These are phyloP conservation scores for Dreissena rostriformis DNA, from an alignment of 1,140 invertebrate species.

Conservation along the genomic window DNA sequence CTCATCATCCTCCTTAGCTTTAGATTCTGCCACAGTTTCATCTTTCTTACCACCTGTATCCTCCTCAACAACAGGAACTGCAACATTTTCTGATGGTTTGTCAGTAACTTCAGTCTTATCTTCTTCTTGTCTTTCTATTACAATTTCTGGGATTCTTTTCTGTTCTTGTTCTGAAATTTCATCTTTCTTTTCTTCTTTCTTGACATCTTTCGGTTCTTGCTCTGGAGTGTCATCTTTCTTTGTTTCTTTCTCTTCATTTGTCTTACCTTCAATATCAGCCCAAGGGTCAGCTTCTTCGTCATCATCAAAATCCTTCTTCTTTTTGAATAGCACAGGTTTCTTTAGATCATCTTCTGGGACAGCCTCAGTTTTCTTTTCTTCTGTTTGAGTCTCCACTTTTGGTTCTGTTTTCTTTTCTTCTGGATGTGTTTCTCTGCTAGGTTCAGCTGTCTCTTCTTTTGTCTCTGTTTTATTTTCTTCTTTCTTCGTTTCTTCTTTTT, in stretches of 20 bases:
- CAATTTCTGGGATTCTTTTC: slow-evolving; percentile 10
- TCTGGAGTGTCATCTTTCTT: slow-evolving; percentile 31
- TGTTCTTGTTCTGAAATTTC: background rate
- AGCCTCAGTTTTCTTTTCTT: slow-evolving; percentile 33
- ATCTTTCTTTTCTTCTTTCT: background rate
- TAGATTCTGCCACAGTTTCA: slow-evolving; percentile 1
- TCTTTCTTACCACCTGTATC: slow-evolving; percentile 1
- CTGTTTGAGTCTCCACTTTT: slow-evolving; percentile 18
- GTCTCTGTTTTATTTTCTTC: background rate
- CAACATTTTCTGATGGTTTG: background rate
- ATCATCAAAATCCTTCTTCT: slow-evolving; percentile 43
- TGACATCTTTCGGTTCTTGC: background rate
- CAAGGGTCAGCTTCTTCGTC: slow-evolving; percentile 26
- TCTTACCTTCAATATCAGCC: slow-evolving; percentile 17
- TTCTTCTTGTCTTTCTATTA: slow-evolving; percentile 38
- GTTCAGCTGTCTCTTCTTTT: background rate
- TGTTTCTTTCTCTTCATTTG: slow-evolving; percentile 24
- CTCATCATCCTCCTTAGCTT: slow-evolving; percentile 48
- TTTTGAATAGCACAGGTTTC: slow-evolving; percentile 38
- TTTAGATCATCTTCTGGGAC: slow-evolving; percentile 14
- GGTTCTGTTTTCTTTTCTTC: slow-evolving; percentile 49
- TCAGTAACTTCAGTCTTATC: slow-evolving; percentile 35
- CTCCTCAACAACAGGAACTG: background rate
- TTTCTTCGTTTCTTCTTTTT: background rate
- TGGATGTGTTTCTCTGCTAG: slow-evolving; percentile 45